A percentile compares a stretch with the other conserved stretches of the same genome.
Conservation (phyloP, 2,113 vertebrate species). For the Oxyura jamaicensis region DNA sequence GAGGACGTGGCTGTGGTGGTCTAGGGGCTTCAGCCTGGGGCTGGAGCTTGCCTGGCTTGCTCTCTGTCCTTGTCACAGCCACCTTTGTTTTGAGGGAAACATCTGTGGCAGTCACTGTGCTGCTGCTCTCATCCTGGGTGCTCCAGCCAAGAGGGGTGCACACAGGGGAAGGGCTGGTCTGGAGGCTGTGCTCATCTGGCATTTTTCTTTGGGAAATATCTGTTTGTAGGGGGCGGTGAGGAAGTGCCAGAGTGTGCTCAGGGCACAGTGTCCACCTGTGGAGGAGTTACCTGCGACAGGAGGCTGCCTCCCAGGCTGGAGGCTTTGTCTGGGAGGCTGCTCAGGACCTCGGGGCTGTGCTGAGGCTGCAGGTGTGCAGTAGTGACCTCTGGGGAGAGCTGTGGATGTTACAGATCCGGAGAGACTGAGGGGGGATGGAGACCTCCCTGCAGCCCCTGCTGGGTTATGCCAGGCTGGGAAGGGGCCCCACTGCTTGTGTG, state of each 20-base stretch:
- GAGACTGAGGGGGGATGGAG: too few relatives aligned
- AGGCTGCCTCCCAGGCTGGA: neutral
- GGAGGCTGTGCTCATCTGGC: neutral
- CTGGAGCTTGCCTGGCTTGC: neutral
- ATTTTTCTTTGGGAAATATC: neutral
- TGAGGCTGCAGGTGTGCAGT: neutral
- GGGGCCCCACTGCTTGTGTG: neutral
- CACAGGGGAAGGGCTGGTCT: rapidly evolving
- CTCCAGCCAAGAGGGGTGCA: neutral
- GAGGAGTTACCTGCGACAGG: neutral
- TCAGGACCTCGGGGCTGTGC: neutral
- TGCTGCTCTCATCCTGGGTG: too few relatives aligned
- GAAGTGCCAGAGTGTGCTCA: neutral
- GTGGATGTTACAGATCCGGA: neutral
- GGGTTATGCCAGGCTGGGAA: neutral
- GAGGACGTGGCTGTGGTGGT: neutral
- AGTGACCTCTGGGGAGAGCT: neutral
- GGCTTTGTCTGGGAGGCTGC: neutral
- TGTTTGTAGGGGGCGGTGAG: neutral
- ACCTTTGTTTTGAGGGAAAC: neutral
- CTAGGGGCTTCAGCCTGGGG: neutral
- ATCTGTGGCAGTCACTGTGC: neutral
- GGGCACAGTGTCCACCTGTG: too few relatives aligned
- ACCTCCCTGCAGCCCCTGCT: too few relatives aligned
- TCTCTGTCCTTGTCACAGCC: rapidly evolving